Base-by-base conservation (phyloP, 1,140 invertebrate species). In the Halictus rubicundus region DNA sequence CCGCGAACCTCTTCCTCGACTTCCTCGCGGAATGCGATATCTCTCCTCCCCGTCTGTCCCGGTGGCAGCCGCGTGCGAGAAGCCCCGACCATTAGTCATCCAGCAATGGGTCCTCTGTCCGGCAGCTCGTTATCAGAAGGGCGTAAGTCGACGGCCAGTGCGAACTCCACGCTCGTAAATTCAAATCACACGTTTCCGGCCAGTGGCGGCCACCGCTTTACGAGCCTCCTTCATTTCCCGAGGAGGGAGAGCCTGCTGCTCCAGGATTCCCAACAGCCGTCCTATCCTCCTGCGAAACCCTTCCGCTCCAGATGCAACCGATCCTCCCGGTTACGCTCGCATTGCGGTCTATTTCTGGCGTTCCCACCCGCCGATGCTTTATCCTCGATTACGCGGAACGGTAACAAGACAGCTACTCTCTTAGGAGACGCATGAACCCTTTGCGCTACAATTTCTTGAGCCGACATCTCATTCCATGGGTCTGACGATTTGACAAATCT, bases 71-170 rank as follows among this genome's bases (percentile, higher is more conserved):
- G 68, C 42, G 78, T 32, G 42, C 68, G 59, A 74, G 72, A 76
- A 74, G 57, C 81, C 42, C 25, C 77, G 73, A 76, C 76, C 76
- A 85, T 87, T 88, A 88, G 85, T 88, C 86, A 87, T 81, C 81
- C 64, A 77, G 83, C 80, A 82, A 88, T 80, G 74, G 69, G 70
- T 85, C 81, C 76, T 83, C 77, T 83, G 81, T 86, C 84, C 73
- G 64, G 83, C 80, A 75, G 73, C 74, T 86, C 75, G 64, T 66
- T 77, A 76, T 82, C 83, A 60, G 74, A 85, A 86, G 68, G 68
- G 39, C 84, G 74, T 75, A 85, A 81, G 66, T 85, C 75, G 80
- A 37, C 72, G 77, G 59, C 54, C 68, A 74, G 80, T 66, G 78
- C 77, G 72, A 78, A 86, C 73, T 77, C 60, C 59, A 54, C 63